phyloP scores from a whole-genome alignment of 23 tunicate genomes.

The Phallusia fumigata region DNA sequence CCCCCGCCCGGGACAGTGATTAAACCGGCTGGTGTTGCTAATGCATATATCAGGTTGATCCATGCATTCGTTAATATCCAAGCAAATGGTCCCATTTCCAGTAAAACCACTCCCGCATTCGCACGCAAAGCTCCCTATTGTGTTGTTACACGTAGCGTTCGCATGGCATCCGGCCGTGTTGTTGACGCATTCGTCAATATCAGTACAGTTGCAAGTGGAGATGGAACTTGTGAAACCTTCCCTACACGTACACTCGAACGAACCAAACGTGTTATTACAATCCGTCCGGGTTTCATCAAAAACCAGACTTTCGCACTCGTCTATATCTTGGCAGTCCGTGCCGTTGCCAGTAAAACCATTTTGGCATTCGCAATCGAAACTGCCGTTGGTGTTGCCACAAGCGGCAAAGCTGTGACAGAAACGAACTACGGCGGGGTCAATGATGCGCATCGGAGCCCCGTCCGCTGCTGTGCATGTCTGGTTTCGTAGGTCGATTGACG shows the following conservation, averaged over 20 bases:
- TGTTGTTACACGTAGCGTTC: neutral
- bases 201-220: neutral
- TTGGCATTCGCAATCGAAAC: neutral
- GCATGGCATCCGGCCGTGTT: neutral
- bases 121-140: neutral
- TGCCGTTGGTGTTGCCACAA: constrained; percentile 10
- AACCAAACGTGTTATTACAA: neutral
- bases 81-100: neutral
- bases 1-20: too few species aligned
- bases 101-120: neutral
- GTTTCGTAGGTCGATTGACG: neutral
- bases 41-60: neutral
- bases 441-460: neutral
- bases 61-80: neutral
- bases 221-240: neutral
- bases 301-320: neutral
- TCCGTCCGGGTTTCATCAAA: neutral
- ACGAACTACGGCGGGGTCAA: neutral
- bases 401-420: neutral
- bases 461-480: neutral
- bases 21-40: neutral
- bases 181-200: neutral
- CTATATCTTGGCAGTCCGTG: neutral
- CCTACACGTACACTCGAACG: neutral
- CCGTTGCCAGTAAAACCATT: constrained; percentile 1